Percentiles rank a stretch among this genome's conserved stretches.
phyloP scores from a whole-genome alignment of 2,888 invertebrate species.

The Sminthurides aquaticus region DNA sequence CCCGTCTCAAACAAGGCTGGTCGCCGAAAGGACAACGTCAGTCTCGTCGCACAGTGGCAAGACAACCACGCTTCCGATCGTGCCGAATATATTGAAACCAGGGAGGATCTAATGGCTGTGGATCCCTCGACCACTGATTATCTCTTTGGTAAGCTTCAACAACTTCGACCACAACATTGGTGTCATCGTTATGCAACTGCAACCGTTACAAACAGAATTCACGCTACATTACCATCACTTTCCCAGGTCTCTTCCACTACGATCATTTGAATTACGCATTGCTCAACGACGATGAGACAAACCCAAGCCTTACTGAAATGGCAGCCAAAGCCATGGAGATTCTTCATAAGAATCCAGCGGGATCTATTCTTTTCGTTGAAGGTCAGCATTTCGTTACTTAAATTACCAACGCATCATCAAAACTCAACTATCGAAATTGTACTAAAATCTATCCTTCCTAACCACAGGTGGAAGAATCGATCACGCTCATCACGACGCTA shows the following conservation, averaged over 20 bases:
- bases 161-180: no score
- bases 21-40: constrained; percentile 56
- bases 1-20: constrained; percentile 47
- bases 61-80: constrained; percentile 43
- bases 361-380: constrained; percentile 70
- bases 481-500: constrained; percentile 64
- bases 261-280: constrained; percentile 65
- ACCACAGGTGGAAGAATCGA: constrained; percentile 55
- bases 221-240: no score
- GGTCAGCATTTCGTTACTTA: constrained; percentile 48
- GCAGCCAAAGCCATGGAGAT: constrained; percentile 65
- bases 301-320: constrained; percentile 69
- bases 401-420: constrained; percentile 1
- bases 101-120: constrained; percentile 52
- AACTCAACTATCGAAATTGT: not conserved
- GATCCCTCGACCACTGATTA: constrained; percentile 49
- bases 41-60: constrained; percentile 62
- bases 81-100: constrained; percentile 54
- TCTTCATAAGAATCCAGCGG: constrained; percentile 57
- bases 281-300: constrained; percentile 50
- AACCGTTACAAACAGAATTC: no score
- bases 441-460: not conserved
- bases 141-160: constrained; percentile 9
- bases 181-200: no score
- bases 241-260: constrained; percentile 54